phyloP scores from a whole-genome alignment of 1,140 invertebrate genomes.

The Zaprionus vittiger region DNA sequence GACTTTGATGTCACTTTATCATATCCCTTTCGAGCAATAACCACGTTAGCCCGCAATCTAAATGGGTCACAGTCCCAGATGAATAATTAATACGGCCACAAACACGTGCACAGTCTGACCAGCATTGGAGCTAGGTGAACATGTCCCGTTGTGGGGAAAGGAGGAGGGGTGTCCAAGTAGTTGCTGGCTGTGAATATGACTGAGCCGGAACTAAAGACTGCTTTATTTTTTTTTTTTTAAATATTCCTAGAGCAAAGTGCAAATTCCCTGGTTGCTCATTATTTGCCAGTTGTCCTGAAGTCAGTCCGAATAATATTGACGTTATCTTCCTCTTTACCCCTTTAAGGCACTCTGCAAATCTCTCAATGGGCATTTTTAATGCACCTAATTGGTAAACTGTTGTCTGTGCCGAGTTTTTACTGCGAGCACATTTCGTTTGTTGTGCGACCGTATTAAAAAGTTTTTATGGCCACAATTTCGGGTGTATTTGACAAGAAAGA shows the following conservation, averaged over 20 bases:
- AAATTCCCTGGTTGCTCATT: constrained; percentile 73
- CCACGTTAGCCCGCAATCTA: constrained; percentile 64
- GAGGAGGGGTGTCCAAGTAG: not conserved
- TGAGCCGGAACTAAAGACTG: constrained; percentile 4
- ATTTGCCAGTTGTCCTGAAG: constrained; percentile 37
- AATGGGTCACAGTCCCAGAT: constrained; percentile 68
- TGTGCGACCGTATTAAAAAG: constrained; percentile 63
- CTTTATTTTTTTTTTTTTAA: constrained; percentile 26
- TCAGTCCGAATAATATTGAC: constrained; percentile 56
- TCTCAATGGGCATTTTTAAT: constrained; percentile 58
- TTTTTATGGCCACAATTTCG: constrained; percentile 65
- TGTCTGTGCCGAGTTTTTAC: constrained; percentile 27
- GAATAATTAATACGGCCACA: constrained; percentile 70
- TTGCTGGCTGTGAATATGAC: not conserved
- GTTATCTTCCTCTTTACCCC: constrained; percentile 42
- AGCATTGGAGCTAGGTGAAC: constrained; percentile 24
- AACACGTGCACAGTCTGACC: constrained; percentile 14
- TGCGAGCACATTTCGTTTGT: constrained; percentile 16
- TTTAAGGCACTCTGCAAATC: constrained; percentile 25
- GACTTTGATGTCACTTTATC: constrained; percentile 54
- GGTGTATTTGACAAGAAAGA: constrained; percentile 63
- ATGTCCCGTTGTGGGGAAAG: not conserved
- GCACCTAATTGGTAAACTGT: constrained; percentile 67
- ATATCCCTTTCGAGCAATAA: constrained; percentile 59
- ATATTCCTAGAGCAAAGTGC: constrained; percentile 40